phyloP scores from a whole-genome alignment of 2,113 vertebrate species.

The Echinops telfairi region DNA sequence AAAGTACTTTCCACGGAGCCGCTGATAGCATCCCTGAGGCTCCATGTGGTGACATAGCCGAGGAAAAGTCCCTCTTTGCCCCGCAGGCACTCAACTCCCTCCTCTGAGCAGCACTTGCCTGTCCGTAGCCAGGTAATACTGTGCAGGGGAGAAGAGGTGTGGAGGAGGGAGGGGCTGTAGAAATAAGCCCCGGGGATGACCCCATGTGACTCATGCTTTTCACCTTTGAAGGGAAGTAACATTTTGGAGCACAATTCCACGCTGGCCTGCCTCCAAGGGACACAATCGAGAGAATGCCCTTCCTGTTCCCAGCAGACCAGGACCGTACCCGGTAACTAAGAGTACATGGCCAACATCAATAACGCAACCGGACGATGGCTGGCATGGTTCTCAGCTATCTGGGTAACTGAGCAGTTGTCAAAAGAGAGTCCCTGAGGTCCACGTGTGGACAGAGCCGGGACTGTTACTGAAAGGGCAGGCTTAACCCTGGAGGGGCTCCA shows the following conservation, averaged over 20 bases:
- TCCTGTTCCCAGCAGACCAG: constrained; percentile 67
- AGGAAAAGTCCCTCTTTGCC: constrained; percentile 77
- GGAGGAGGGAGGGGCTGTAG: not conserved
- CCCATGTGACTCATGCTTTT: constrained; percentile 81
- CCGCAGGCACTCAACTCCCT: constrained; percentile 52
- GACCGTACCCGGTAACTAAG: not conserved
- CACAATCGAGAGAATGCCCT: constrained; percentile 33
- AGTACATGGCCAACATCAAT: constrained; percentile 43
- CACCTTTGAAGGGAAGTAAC: constrained; percentile 76
- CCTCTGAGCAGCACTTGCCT: not conserved
- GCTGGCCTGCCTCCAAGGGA: constrained; percentile 57
- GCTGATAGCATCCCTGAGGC: constrained; percentile 26
- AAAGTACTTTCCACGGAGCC: constrained; percentile 8
- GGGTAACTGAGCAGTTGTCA: constrained; percentile 58
- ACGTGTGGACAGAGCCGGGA: not conserved
- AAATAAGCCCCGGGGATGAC: constrained; percentile 41
- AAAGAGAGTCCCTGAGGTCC: constrained; percentile 48
- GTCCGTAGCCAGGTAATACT: constrained; percentile 67
- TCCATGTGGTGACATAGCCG: not conserved
- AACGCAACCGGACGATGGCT: constrained; percentile 58
- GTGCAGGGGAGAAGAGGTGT: not conserved
- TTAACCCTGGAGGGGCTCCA: constrained; percentile 47
- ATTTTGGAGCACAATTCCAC: constrained; percentile 68
- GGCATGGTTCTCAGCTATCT: constrained; percentile 50
- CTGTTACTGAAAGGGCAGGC: constrained; percentile 55